phyloP scores from a whole-genome alignment of 2,113 vertebrate species.

The Seriola aureovittata region DNA sequence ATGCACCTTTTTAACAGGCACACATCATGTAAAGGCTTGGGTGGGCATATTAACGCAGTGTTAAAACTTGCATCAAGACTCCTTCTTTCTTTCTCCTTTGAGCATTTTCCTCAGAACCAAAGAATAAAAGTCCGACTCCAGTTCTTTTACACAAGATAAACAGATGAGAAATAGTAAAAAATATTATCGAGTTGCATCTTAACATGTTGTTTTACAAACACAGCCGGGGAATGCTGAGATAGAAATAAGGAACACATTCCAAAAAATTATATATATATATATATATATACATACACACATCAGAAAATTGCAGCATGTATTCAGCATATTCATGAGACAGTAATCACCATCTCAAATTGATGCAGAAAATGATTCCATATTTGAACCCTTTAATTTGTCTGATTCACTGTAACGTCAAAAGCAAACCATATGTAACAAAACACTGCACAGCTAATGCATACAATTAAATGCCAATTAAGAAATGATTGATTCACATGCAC shows the following conservation, averaged over 20 bases:
- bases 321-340: constrained; percentile 35
- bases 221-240: constrained; percentile 15
- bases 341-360: constrained; percentile 54
- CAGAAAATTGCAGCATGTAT: neutral
- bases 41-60: constrained; percentile 50
- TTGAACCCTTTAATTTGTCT: constrained; percentile 55
- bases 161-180: neutral
- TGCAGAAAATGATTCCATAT: constrained; percentile 46
- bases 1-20: constrained; percentile 72
- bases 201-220: constrained; percentile 9
- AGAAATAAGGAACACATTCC: constrained; percentile 3
- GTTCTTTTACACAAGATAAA: constrained; percentile 13
- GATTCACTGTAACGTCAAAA: constrained; percentile 52
- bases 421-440: constrained; percentile 42
- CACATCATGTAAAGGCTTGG: constrained; percentile 62
- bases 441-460: constrained; percentile 40
- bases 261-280: neutral
- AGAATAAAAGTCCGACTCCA: constrained; percentile 16
- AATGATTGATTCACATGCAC: constrained; percentile 40
- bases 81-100: constrained; percentile 18
- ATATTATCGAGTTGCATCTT: neutral
- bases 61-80: constrained; percentile 56
- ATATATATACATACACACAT: neutral
- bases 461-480: constrained; percentile 57
- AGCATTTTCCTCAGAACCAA: constrained; percentile 22